These are phyloP conservation scores for Anarhynchus alexandrinus DNA, from an alignment of 2,113 vertebrate species.

Conservation along the genomic window DNA sequence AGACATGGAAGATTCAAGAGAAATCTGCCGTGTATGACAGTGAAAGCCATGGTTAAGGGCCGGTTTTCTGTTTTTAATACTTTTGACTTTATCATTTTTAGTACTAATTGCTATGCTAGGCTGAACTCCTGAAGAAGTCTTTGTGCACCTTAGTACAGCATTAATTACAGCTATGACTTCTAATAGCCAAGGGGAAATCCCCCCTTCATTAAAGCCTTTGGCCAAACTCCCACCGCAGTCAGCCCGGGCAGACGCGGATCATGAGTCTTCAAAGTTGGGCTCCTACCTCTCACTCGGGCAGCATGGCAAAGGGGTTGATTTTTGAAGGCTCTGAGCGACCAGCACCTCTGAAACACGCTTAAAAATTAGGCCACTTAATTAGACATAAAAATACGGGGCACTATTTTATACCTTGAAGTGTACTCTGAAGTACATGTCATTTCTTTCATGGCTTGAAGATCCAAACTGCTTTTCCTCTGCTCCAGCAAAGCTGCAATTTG, in stretches of 20 bases:
- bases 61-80: not conserved
- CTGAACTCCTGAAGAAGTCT: not conserved
- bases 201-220: not conserved
- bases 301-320: not conserved
- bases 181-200: not conserved
- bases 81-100: not conserved
- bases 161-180: not conserved
- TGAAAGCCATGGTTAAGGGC: not conserved
- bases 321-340: not conserved
- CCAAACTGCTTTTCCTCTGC: not conserved
- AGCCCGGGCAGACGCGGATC: rapidly evolving
- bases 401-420: not conserved
- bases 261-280: not conserved
- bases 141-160: not conserved
- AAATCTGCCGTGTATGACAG: not conserved
- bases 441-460: not conserved
- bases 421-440: not conserved
- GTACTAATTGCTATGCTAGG: not conserved
- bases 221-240: not conserved
- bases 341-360: not conserved
- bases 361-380: not conserved
- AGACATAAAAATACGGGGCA: not conserved
- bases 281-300: not conserved
- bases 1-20: not conserved
- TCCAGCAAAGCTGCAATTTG: not conserved